These are phyloP conservation scores for Trachymyrmex septentrionalis DNA, from an alignment of 1,140 invertebrate species.

Conservation along the genomic window DNA sequence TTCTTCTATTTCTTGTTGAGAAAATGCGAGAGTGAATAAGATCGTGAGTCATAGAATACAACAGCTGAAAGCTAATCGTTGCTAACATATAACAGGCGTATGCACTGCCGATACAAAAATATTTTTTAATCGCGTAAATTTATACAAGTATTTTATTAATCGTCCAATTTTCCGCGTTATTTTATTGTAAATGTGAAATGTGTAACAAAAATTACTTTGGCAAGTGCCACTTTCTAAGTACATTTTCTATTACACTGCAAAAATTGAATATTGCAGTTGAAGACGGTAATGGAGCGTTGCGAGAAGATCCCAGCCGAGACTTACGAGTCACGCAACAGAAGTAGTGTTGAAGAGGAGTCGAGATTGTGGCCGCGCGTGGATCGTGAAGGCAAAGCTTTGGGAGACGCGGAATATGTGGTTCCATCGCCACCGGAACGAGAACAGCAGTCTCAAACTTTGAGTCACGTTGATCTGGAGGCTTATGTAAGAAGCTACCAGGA, in stretches of 20 bases:
- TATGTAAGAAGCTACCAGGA: constrained; percentile 88
- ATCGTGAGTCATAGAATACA: constrained; percentile 8
- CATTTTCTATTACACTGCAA: constrained; percentile 41
- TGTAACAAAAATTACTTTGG: neutral
- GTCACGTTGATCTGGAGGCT: constrained; percentile 86
- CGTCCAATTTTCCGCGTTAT: neutral
- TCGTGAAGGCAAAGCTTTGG: constrained; percentile 89
- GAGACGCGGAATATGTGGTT: constrained; percentile 91
- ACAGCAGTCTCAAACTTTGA: constrained; percentile 86
- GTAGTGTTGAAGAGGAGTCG: constrained; percentile 81
- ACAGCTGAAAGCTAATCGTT: constrained; percentile 12
- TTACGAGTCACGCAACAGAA: constrained; percentile 87
- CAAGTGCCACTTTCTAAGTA: constrained; percentile 29
- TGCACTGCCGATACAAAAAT: neutral
- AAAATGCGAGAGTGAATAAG: neutral
- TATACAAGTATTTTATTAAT: constrained; percentile 9
- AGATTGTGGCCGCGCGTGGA: constrained; percentile 89
- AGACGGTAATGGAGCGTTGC: constrained; percentile 92
- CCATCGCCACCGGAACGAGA: constrained; percentile 93
- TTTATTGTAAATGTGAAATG: neutral
- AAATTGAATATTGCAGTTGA: constrained; percentile 86
- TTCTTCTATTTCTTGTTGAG: neutral
- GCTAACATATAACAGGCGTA: neutral
- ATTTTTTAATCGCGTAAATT: neutral
- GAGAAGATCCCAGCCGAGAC: constrained; percentile 90